These are phyloP conservation scores for Phrynosoma platyrhinos DNA, from an alignment of 2,113 vertebrate species.

Conservation along the genomic window DNA sequence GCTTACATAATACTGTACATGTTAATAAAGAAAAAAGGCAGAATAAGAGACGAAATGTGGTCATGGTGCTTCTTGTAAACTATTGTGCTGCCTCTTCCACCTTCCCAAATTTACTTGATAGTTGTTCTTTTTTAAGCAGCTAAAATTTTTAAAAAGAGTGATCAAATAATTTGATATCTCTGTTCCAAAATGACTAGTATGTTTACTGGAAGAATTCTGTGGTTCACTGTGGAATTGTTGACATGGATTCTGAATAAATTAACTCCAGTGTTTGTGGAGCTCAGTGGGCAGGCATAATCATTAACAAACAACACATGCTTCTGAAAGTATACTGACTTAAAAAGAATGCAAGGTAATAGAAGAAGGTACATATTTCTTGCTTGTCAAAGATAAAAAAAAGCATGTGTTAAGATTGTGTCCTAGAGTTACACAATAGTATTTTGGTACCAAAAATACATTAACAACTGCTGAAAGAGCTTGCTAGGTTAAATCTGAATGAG, in stretches of 20 bases:
- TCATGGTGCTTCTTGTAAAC: neutral
- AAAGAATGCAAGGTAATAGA: slow-evolving; percentile 45
- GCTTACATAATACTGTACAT: neutral
- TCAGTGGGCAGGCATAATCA: slow-evolving; percentile 12
- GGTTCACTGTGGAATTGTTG: slow-evolving; percentile 3
- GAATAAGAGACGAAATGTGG: neutral
- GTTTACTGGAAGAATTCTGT: neutral
- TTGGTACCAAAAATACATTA: neutral
- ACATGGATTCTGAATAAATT: neutral
- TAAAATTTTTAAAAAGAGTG: neutral
- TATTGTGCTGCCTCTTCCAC: neutral
- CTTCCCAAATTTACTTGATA: neutral
- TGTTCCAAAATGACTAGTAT: neutral
- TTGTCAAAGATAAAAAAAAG: slow-evolving; percentile 35
- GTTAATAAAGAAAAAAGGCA: neutral
- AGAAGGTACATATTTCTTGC: neutral
- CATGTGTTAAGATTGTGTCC: slow-evolving; percentile 17
- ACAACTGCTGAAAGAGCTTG: neutral
- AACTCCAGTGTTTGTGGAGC: slow-evolving; percentile 11
- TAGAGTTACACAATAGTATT: neutral
- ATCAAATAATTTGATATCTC: neutral
- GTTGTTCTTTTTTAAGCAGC: neutral
- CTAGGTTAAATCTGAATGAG: neutral
- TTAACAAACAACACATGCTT: slow-evolving; percentile 45
- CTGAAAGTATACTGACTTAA: slow-evolving; percentile 23